A percentile compares a stretch with the other conserved stretches of the same genome.
Conservation (phyloP, 2,797 vertebrate species). For the Lindbergichthys nudifrons region DNA sequence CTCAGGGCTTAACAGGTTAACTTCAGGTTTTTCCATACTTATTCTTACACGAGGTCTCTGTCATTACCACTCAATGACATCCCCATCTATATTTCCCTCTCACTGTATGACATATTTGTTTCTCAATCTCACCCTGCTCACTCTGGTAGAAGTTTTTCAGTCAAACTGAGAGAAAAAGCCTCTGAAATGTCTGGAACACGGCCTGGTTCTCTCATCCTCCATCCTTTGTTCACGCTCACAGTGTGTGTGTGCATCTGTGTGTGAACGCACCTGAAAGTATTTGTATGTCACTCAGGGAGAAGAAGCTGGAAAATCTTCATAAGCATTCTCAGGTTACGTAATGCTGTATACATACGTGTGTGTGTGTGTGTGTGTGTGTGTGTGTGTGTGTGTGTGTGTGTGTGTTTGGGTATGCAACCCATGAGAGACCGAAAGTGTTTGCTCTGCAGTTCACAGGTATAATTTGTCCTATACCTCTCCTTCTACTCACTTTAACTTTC, state of each 20-base stretch:
- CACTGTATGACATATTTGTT: too few species aligned
- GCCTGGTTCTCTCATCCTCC: constrained; percentile 12
- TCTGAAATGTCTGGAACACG: constrained; percentile 28
- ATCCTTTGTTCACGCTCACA: background rate
- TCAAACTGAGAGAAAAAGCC: constrained; percentile 12
- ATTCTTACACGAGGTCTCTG: too few species aligned
- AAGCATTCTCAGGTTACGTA: constrained; percentile 3
- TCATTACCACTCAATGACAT: too few species aligned
- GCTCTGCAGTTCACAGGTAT: too few species aligned
- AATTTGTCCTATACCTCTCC: too few species aligned
- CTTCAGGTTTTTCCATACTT: too few species aligned
- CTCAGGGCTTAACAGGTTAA: too few species aligned
- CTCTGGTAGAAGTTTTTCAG: background rate
- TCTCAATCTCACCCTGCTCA: background rate
- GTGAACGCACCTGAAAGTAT: background rate
- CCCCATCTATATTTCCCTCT: too few species aligned
- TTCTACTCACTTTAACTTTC: too few species aligned
- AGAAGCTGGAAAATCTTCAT: constrained; percentile 11
- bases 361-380: constrained; percentile 30
- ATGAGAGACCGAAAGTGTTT: too few species aligned
- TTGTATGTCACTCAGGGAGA: constrained; percentile 32
- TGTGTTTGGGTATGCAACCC: background rate
- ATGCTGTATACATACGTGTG: background rate
- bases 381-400: constrained; percentile 11
- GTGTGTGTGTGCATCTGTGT: background rate